These are phyloP conservation scores for Lobophora halterata DNA, from an alignment of 2,888 invertebrate genomes.

Conservation along the genomic window DNA sequence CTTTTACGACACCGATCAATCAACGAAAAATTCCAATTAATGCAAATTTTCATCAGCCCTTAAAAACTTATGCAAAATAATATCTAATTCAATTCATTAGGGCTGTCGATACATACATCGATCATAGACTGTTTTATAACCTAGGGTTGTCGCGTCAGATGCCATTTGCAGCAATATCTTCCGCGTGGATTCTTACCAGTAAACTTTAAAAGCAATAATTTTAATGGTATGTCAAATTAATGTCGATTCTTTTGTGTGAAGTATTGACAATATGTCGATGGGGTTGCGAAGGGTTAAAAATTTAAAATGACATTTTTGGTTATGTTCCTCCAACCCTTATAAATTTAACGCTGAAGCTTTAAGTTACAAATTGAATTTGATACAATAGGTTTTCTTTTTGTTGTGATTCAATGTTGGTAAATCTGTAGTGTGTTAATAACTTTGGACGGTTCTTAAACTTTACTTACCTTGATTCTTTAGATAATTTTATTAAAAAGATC, in stretches of 20 bases:
- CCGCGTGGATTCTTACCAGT: constrained; percentile 58
- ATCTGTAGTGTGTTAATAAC: background rate
- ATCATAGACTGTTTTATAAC: constrained; percentile 52
- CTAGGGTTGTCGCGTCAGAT: constrained; percentile 40
- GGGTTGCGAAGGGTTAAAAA: constrained; percentile 47
- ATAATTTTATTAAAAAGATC: too few species aligned
- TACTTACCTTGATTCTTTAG: too few species aligned
- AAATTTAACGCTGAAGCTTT: constrained; percentile 71
- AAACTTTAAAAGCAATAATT: constrained; percentile 72
- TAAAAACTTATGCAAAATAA: too few species aligned
- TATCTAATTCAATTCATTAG: constrained; percentile 71
- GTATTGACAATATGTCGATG: constrained; percentile 76
- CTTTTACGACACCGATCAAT: constrained; percentile 73
- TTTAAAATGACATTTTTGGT: constrained; percentile 43
- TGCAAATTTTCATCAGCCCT: constrained; percentile 61
- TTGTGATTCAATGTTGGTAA: constrained; percentile 22
- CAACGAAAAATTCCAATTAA: constrained; percentile 52
- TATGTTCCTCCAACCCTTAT: constrained; percentile 60
- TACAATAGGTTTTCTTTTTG: constrained; percentile 58
- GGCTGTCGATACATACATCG: constrained; percentile 44
- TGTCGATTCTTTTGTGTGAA: constrained; percentile 66
- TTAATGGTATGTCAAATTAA: constrained; percentile 79
- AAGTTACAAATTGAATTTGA: constrained; percentile 74
- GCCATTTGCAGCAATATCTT: constrained; percentile 65
- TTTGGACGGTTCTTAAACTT: too few species aligned